Evolutionary conservation across 2,797 vertebrate genomes (phyloP), one percentile per base, ranked within the genome.

Genomic region (Cossypha heuglini): DNA sequence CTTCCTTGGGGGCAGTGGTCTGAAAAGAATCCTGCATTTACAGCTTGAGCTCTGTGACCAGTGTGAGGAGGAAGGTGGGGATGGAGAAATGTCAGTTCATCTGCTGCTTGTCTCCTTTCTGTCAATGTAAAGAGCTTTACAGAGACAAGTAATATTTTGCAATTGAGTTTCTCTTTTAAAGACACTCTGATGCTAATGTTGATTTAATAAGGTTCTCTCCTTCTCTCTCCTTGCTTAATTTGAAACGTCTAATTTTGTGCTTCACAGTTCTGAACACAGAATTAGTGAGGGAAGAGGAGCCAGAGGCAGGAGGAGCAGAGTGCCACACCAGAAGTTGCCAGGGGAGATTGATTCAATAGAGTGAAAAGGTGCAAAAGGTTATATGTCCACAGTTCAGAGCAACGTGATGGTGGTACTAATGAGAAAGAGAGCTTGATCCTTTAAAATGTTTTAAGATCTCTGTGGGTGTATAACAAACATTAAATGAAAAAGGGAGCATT

Each of bases 221-320:
- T 95, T 95, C 80, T 93, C 89, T 97, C 87, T 94, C 82, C 86
- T 90, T 92, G 95, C 94, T 97, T 97, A 96, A 95, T 97, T 97
- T 98, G 96, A 98, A 97, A 97, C 35, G 94, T 96, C 96, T 97
- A 96, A 97, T 98, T 98, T 98, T 98, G 97, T 97, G 97, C 97
- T 98, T 98, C 97, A 96, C 96, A 93, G 97, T 97, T 97, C 95
- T 97, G 97, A 96, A 82, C 95, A 88, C 94, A 96, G 95, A 97
- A 97, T 98, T 97, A 96, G 96, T 69, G 88, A 92, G 83, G 90
- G 85, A 94, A 97, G 87, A 94, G 67, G 92, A 84, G 74, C 90
- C 33, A 18, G 92, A 85, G 96, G 84, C 84, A 91, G 94, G 69
- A 68, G 92, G 72, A 84, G 81, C 10, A 3, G 69, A 86, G 93